Conservation (phyloP, 2,113 vertebrate species). For the Rhinichthys klamathensis region DNA sequence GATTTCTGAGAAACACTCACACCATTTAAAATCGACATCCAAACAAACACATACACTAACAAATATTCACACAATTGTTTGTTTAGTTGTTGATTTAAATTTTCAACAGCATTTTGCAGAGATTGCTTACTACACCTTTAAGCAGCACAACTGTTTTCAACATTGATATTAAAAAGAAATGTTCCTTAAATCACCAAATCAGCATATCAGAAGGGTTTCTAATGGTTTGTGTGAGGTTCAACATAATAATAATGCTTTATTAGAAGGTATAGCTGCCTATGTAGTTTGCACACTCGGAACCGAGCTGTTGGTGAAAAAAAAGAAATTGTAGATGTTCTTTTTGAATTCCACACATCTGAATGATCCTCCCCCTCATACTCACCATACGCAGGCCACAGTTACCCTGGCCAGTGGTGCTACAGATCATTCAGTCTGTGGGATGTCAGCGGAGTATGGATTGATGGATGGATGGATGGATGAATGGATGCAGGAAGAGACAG, state of each 20-base stretch:
- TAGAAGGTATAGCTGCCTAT: neutral
- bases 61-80: too few relatives aligned
- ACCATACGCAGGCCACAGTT: constrained; percentile 37
- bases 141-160: too few relatives aligned
- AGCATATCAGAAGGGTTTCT: too few relatives aligned
- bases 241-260: neutral
- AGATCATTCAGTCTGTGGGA: constrained; percentile 46
- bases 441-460: constrained; percentile 35
- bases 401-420: constrained; percentile 28
- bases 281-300: neutral
- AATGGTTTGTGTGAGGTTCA: too few relatives aligned
- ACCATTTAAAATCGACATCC: too few relatives aligned
- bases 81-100: too few relatives aligned
- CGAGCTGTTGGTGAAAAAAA: neutral
- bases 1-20: too few relatives aligned
- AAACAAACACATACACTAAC: too few relatives aligned
- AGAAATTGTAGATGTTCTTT: neutral
- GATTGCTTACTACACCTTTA: too few relatives aligned
- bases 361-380: constrained; percentile 29
- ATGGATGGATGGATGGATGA: constrained; percentile 41
- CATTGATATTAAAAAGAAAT: too few relatives aligned
- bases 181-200: too few relatives aligned
- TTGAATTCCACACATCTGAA: neutral
- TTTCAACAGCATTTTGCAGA: too few relatives aligned
- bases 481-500: constrained; percentile 49